Evolutionary conservation across 2,797 vertebrate species (phyloP), one percentile per base, ranked within the genome.

Genomic region (Sylvilagus floridanus): DNA sequence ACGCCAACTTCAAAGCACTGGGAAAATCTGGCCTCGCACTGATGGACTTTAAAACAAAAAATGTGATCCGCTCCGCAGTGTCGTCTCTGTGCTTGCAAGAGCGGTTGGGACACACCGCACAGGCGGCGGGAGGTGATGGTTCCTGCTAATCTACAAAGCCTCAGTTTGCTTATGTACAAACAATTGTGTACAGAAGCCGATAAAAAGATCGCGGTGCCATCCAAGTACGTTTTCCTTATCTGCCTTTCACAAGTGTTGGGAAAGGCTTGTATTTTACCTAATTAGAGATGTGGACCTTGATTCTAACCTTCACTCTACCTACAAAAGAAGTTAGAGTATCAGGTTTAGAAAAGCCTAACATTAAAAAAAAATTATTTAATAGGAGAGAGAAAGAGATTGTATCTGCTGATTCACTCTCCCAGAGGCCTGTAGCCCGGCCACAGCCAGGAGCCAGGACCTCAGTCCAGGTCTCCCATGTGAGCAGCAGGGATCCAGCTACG

Each of bases 1-100:
- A 95, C 88, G 89, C 22, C 91, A 90, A 94, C 71, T 13, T 84
- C 12, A 87, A 95, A 96, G 87, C 88, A 86, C 92, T 90, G 81
- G 93, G 82, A 93, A 60, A n/a, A 88, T 90, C 85, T 37, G 65
- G 54, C 32, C 28, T 77, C 79, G 52, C 78, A 75, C 77, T 88
- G 0, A 37, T 13, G n/a, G 14, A 13, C 71, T 72, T 85, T 17
- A 16, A 57, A 71, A 82, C 32, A 76, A 65, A 8, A 89, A 94
- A 71, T 52, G 17, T 8, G 30, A 68, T 28, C 26, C 42, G 32
- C 42, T 68, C 28, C 28, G 21, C 73, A 42, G 28, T 6, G 12
- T n/a, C 24, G 12, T 26, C 1, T 17, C 21, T 66, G 37, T 19
- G 69, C 17, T 35, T 47, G 26, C 22, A 69, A 86, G 35, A 69